These are phyloP conservation scores for Pseudomyrmex sp. DNA, from an alignment of 1,140 invertebrate genomes.

Conservation along the genomic window DNA sequence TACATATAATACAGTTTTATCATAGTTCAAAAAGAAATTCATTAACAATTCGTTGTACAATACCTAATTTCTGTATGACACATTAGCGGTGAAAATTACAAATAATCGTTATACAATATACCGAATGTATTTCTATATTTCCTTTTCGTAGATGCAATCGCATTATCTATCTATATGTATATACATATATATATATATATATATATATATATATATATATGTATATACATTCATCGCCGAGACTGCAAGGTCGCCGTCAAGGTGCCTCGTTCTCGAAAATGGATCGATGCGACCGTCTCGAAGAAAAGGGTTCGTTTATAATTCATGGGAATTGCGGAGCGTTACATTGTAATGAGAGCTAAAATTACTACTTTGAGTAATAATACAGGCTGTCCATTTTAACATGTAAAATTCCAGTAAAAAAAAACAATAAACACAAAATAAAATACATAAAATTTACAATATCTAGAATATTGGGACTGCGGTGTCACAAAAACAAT, in stretches of 20 bases:
- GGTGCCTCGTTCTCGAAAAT: constrained; percentile 54
- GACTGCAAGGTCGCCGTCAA: constrained; percentile 30
- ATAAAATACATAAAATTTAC: not conserved
- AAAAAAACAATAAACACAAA: not conserved
- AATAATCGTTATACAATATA: not conserved
- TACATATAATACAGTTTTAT: no score
- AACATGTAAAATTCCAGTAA: not conserved
- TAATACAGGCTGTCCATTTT: constrained; percentile 1
- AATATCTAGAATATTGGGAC: not conserved
- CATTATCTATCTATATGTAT: not conserved
- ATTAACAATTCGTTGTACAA: no score
- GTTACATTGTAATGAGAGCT: not conserved
- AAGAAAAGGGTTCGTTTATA: constrained; percentile 52
- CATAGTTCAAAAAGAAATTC: no score
- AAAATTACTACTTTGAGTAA: constrained; percentile 10
- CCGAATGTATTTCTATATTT: constrained; percentile 21
- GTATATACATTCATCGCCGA: constrained; percentile 18
- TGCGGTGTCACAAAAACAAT: not conserved
- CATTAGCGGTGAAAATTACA: no score
- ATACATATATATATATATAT: not conserved
- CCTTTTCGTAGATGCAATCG: constrained; percentile 50
- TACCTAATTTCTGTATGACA: no score
- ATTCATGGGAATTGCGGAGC: constrained; percentile 24
- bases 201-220: not conserved
- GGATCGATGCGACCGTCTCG: constrained; percentile 52